These are phyloP conservation scores for Luffia ferchaultella DNA, from an alignment of 2,888 invertebrate species.

Conservation along the genomic window DNA sequence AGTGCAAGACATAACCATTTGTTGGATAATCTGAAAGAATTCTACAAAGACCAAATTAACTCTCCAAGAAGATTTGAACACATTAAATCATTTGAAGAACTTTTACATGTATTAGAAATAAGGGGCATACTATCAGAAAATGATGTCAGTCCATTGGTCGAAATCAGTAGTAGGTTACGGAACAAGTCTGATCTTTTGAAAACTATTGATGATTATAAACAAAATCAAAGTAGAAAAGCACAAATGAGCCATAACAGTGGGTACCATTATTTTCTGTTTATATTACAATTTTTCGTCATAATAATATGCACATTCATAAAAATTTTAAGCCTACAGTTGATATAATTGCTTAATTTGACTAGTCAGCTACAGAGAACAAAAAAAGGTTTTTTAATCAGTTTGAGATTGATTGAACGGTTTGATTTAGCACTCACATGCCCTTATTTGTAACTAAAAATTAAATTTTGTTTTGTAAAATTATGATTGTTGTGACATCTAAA, in stretches of 20 bases:
- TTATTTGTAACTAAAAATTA: too few relatives aligned
- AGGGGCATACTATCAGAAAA: slow-evolving; percentile 41
- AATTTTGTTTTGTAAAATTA: too few relatives aligned
- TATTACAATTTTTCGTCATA: too few relatives aligned
- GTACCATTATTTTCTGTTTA: not conserved
- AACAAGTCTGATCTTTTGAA: slow-evolving; percentile 25
- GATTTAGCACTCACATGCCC: too few relatives aligned
- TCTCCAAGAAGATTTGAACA: slow-evolving; percentile 43
- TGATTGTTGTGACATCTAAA: too few relatives aligned
- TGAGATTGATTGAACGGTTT: too few relatives aligned
- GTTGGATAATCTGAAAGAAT: slow-evolving; percentile 33
- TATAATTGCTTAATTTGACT: too few relatives aligned
- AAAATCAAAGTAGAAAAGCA: not conserved
- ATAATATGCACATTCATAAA: too few relatives aligned
- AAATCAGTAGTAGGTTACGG: slow-evolving; percentile 30
- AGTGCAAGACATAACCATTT: slow-evolving; percentile 31
- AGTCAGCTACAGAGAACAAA: too few relatives aligned
- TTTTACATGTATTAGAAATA: slow-evolving; percentile 40
- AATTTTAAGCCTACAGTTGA: too few relatives aligned
- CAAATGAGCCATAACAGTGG: not conserved
- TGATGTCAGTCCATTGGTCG: slow-evolving; percentile 35
- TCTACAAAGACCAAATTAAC: slow-evolving; percentile 40
- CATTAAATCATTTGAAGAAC: slow-evolving; percentile 33
- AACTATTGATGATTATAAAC: slow-evolving; percentile 34
- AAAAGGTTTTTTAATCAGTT: too few relatives aligned